Conservation (phyloP, 2,888 invertebrate species). For the Cinara cedri region DNA sequence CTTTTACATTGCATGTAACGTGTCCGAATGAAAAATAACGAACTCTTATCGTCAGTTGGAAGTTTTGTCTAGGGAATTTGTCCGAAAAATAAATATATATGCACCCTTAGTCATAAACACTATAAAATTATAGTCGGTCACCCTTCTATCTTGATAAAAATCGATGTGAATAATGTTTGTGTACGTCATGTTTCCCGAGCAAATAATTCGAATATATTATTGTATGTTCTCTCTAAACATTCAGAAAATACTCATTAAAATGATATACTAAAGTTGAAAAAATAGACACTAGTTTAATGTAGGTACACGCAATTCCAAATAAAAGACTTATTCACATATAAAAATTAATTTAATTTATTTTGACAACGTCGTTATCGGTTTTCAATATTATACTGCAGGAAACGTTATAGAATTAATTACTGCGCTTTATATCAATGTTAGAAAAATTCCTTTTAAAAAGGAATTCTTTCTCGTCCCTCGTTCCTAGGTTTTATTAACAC, state of each 20-base stretch:
- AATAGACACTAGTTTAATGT: not conserved
- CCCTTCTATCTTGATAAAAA: constrained; percentile 40
- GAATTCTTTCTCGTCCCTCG: too few species aligned
- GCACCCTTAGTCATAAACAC: constrained; percentile 52
- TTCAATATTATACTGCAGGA: too few species aligned
- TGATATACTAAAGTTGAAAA: not conserved
- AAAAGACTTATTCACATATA: too few species aligned
- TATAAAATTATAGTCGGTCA: constrained; percentile 14
- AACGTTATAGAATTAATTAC: too few species aligned
- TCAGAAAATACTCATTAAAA: not conserved
- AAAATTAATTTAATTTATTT: too few species aligned
- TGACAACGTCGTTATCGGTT: too few species aligned
- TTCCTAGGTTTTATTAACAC: too few species aligned
- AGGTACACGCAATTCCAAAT: not conserved
- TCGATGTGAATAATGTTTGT: constrained; percentile 38
- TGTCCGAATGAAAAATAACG: constrained; percentile 36
- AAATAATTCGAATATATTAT: constrained; percentile 8
- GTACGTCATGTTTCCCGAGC: constrained; percentile 5
- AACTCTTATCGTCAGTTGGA: constrained; percentile 1
- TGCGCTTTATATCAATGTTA: too few species aligned
- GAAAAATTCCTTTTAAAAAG: too few species aligned
- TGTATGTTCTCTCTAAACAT: not conserved
- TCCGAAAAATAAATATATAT: constrained; percentile 16
- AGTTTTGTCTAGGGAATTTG: constrained; percentile 32
- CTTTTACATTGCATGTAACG: not conserved